Base-by-base conservation (phyloP, 1,140 invertebrate genomes). In the Camponotus vicinus region DNA sequence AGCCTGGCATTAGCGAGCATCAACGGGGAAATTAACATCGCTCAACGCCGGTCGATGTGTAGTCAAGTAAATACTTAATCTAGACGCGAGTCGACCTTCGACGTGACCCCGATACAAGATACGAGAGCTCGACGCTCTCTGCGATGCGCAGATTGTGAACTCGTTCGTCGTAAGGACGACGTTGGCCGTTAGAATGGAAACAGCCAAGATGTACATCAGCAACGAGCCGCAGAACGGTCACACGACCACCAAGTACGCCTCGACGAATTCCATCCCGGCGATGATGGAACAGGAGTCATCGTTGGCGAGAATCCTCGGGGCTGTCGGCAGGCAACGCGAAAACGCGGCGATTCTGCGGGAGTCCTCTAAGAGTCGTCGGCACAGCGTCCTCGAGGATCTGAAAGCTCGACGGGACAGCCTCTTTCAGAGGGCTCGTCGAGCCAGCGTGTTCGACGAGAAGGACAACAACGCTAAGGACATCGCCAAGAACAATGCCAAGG, bases 231-330 rank as follows among this genome's bases (percentile, higher is more conserved):
- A 88, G 70, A 90, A 84, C n/a, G 89, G 84, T 71, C 89, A 90
- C 11, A 3, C 84, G 76, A 71, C 86, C 27, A 86, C 86, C 7
- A 95, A 95, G 71, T 95, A 92, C 82, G 94, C 94, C 0, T 95
- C 95, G 71, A 94, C 94, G 3, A 94, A 93, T 84, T 95, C 95
- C 42, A 95, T 95, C 32, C 95, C 95, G 0, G 92, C 94, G 42
- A 90, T 95, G 52, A 91, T 94, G 78, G 92, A 92, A 15, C 83
- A 91, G 7, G 63, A 90, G 59, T 87, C 86, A 15, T 85, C 87
- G 59, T 85, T 80, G 18, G 88, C 76, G 11, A 75, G 69, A 59
- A 88, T 88, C n/a, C 42, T 79, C 34, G 75, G 63, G 13, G 63
- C 49, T 0, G 82, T 69, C 13, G 86, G 71, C 0, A 63, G 7